Conservation (phyloP, 1,140 invertebrate species). For the Musca domestica region DNA sequence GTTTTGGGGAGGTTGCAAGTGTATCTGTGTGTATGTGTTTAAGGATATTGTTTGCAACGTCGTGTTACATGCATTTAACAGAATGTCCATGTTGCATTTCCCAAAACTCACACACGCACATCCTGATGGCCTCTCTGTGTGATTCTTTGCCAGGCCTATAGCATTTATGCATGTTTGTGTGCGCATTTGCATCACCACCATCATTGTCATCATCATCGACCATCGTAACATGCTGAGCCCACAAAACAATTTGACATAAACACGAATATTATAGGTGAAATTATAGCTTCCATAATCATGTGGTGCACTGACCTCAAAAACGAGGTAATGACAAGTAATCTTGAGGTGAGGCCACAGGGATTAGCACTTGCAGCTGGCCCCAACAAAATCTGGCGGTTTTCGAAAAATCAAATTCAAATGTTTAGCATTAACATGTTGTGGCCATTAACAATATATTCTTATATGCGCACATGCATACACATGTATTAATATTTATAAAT, state of each 20-base stretch:
- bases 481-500: too few relatives aligned
- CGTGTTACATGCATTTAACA: constrained; percentile 10
- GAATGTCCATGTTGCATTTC: not conserved
- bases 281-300: constrained; percentile 20
- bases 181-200: not conserved
- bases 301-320: constrained; percentile 22
- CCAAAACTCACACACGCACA: not conserved
- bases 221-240: constrained; percentile 16
- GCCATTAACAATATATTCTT: too few relatives aligned
- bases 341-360: constrained; percentile 11
- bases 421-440: too few relatives aligned
- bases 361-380: not conserved
- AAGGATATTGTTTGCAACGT: constrained; percentile 4
- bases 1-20: too few relatives aligned
- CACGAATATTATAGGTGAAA: constrained; percentile 21
- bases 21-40: constrained; percentile 1
- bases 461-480: too few relatives aligned
- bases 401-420: too few relatives aligned
- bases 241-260: constrained; percentile 23
- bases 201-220: too few relatives aligned
- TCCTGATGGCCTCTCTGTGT: not conserved
- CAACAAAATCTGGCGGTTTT: too few relatives aligned
- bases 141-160: too few relatives aligned
- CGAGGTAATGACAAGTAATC: constrained; percentile 21
- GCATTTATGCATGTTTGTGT: not conserved